phyloP scores from a whole-genome alignment of 2,888 invertebrate genomes.

The Amphimallon solstitiale region DNA sequence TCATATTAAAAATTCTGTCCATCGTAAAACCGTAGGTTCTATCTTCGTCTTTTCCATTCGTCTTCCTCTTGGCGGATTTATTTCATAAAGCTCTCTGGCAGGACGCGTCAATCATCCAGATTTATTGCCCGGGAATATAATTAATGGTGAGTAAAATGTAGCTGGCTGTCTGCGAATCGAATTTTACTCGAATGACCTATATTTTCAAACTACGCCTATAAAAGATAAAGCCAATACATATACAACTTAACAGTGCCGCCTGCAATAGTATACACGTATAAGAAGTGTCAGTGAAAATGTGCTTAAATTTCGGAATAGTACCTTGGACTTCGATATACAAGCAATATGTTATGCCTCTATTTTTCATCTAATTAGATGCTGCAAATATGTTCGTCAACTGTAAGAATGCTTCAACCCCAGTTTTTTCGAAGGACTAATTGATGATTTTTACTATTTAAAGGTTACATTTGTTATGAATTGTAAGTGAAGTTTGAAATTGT shows the following conservation, averaged over 20 bases:
- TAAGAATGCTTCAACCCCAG: too few relatives aligned
- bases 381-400: too few relatives aligned
- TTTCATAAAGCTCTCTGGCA: constrained; percentile 26
- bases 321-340: too few relatives aligned
- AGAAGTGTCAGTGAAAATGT: too few relatives aligned
- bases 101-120: constrained; percentile 36
- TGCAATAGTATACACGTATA: neutral
- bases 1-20: constrained; percentile 30
- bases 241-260: neutral
- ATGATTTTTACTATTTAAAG: too few relatives aligned
- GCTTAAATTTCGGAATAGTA: too few relatives aligned
- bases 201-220: neutral
- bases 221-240: neutral
- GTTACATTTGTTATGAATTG: too few relatives aligned
- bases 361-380: too few relatives aligned
- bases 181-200: constrained; percentile 23
- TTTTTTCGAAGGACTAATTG: too few relatives aligned
- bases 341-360: too few relatives aligned
- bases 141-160: constrained; percentile 36
- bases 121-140: constrained; percentile 30
- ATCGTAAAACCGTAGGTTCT: constrained; percentile 19
- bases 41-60: constrained; percentile 30
- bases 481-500: too few relatives aligned
- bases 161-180: constrained; percentile 18
- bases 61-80: constrained; percentile 30